Evolutionary conservation across 2,888 invertebrate genomes (phyloP).

Genomic region (Plagodis dolabraria): DNA sequence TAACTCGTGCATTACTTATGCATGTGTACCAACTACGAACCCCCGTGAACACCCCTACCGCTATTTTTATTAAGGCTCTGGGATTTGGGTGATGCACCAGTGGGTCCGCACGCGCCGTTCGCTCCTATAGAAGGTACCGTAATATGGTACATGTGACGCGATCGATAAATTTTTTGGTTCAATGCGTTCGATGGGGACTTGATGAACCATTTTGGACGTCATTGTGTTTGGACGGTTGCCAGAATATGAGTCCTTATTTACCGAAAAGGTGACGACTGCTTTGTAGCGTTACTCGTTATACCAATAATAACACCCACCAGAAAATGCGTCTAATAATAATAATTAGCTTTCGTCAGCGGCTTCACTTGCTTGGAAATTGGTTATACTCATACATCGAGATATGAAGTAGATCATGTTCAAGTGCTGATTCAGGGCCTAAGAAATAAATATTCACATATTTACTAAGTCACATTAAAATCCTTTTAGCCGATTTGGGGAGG

Average conservation of each 20-base stretch:
- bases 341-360: slow-evolving; percentile 1
- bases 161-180: slow-evolving; percentile 28
- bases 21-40: slow-evolving; percentile 59
- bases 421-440: too few relatives aligned
- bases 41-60: slow-evolving; percentile 53
- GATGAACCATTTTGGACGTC: slow-evolving; percentile 26
- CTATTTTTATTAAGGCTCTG: slow-evolving; percentile 73
- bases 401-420: too few relatives aligned
- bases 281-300: slow-evolving; percentile 6
- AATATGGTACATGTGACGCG: slow-evolving; percentile 6
- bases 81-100: slow-evolving; percentile 73
- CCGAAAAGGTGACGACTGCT: slow-evolving; percentile 22
- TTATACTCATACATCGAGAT: background rate
- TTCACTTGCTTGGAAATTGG: background rate
- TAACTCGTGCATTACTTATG: slow-evolving; percentile 81
- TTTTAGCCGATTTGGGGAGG: too few relatives aligned
- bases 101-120: slow-evolving; percentile 59
- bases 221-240: slow-evolving; percentile 28
- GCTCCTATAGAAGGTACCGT: slow-evolving; percentile 50
- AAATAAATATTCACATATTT: too few relatives aligned
- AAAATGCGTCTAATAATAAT: background rate
- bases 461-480: too few relatives aligned
- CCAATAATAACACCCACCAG: background rate
- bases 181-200: slow-evolving; percentile 21
- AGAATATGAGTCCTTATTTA: slow-evolving; percentile 27